Conservation (phyloP, 2,888 invertebrate species). For the Lymantria monacha region DNA sequence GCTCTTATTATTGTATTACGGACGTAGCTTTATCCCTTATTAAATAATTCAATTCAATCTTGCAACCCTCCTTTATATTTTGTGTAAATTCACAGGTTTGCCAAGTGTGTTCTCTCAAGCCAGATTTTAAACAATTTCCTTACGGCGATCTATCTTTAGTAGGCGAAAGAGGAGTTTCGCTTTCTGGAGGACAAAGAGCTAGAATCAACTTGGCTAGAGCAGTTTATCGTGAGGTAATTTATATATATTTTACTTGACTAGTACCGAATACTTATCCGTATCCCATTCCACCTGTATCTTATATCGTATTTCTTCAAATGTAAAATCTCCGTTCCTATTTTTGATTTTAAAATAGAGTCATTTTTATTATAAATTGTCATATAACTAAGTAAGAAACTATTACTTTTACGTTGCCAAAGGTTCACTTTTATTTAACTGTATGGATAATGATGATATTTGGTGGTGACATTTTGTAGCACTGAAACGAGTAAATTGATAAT, state of each 20-base stretch:
- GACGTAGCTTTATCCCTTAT: slow-evolving; percentile 17
- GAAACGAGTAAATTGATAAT: too few species aligned
- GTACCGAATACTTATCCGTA: too few species aligned
- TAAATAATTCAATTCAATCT: slow-evolving; percentile 22
- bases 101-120: slow-evolving; percentile 83
- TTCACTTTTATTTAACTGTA: too few species aligned
- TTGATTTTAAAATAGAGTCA: too few species aligned
- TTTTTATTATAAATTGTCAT: too few species aligned
- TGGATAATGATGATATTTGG: too few species aligned
- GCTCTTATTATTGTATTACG: slow-evolving; percentile 11
- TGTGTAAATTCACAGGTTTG: slow-evolving; percentile 71
- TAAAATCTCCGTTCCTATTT: too few species aligned
- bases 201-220: slow-evolving; percentile 90
- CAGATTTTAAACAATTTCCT: slow-evolving; percentile 89
- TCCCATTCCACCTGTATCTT: too few species aligned
- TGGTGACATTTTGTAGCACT: too few species aligned
- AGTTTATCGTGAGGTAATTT: slow-evolving; percentile 86
- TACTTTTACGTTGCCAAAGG: too few species aligned
- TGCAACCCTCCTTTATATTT: slow-evolving; percentile 8
- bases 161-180: slow-evolving; percentile 90
- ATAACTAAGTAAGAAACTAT: too few species aligned
- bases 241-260: slow-evolving; percentile 8
- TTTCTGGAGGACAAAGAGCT: slow-evolving; percentile 93
- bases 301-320: too few species aligned
- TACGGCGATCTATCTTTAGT: slow-evolving; percentile 90